A percentile compares a stretch with the other conserved stretches of the same genome.
These are phyloP conservation scores for Rhopalosiphum maidis DNA, from an alignment of 1,140 invertebrate genomes.

Conservation along the genomic window DNA sequence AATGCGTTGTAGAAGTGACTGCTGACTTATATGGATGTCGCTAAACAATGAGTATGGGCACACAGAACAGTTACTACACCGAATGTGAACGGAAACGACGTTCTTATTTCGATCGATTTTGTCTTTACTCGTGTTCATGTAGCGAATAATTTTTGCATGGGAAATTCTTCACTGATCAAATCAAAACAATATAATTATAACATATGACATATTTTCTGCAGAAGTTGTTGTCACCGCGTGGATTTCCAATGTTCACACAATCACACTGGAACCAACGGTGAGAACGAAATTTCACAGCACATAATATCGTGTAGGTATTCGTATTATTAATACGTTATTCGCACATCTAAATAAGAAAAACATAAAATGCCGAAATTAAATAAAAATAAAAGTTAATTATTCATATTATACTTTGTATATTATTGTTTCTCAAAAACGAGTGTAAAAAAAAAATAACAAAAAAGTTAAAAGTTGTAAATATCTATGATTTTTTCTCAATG, in stretches of 20 bases:
- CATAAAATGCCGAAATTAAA: neutral
- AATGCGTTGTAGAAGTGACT: neutral
- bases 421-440: neutral
- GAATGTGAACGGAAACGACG: constrained; percentile 52
- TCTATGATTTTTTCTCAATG: neutral
- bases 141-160: constrained; percentile 38
- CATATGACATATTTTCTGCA: neutral
- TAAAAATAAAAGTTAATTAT: neutral
- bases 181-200: neutral
- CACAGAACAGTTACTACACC: neutral
- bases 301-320: neutral
- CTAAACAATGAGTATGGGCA: constrained; percentile 31
- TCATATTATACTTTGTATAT: neutral
- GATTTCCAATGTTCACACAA: neutral
- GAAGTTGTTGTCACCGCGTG: neutral
- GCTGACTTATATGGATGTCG: neutral
- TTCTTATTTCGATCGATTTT: constrained; percentile 23
- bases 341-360: neutral
- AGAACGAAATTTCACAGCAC: neutral
- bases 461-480: too few species aligned
- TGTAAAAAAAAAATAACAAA: neutral
- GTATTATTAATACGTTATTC: neutral
- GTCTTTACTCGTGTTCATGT: constrained; percentile 13
- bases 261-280: neutral
- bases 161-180: neutral